Base-by-base conservation (phyloP, 2,888 invertebrate genomes). In the Vanessa cardui region DNA sequence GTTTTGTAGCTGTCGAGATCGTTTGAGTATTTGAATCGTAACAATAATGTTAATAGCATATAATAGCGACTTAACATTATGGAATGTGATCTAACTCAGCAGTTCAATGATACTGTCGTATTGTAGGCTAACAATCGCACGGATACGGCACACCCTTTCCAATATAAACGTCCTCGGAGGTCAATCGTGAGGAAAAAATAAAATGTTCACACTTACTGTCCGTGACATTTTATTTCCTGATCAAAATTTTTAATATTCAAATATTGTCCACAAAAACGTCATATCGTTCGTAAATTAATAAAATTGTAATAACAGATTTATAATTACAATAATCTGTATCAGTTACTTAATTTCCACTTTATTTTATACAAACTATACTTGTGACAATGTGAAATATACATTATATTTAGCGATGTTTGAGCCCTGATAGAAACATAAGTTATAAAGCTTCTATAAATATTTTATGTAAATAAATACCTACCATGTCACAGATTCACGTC, bases 81-180 rank as follows among this genome's bases (percentile, higher is more conserved):
- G 49, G 20, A 59, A 56, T 66, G 56, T 65, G 49, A 58, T 63
- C 44, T 62, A 62, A 47, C 52, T 56, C 59, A 45, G 58, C 26
- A n/a, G 59, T 62, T 56, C 33, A 67, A 64, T 64, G 31, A 31
- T 44, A 44, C 46, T 52, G 49, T 26, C 44, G 58, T 63, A 62
- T 49, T 62, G 62, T 62, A 61, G 45, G 61, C 47, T 20, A 59
- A 69, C 62, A 60, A 65, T 59, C 16, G 45, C 56, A 58, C 45
- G 69, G 52, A 61, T 61, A 66, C 58, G 33, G 66, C 72, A 18
- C 74, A 72, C 74, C 74, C 66, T 72, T 74, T 74, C 69, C 71
- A 74, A 73, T 72, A 70, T 69, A 72, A 71, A 59, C 56, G 71
- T 69, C 72, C 72, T 72, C 67, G 72, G 39, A 63, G 60, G 20